Evolutionary conservation across 2,797 vertebrate species (phyloP).

Genomic region (Sus cebifrons): DNA sequence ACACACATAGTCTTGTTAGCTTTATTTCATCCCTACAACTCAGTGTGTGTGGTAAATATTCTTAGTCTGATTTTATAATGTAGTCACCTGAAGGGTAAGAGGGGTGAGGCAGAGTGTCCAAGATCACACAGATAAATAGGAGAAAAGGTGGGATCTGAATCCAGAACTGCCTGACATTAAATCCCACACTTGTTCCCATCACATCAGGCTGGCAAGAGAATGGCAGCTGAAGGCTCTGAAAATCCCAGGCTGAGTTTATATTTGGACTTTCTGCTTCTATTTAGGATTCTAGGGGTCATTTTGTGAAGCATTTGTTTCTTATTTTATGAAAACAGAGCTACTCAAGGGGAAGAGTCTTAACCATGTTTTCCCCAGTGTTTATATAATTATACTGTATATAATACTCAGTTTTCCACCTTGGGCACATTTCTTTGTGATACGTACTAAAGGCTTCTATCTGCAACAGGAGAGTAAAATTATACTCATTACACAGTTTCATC

Average conservation of each 20-base stretch:
- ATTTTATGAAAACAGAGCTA: conserved; percentile 35
- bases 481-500: conserved; percentile 17
- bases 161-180: background rate
- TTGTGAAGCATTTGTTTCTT: background rate
- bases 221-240: background rate
- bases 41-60: background rate
- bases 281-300: background rate
- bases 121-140: background rate
- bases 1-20: background rate
- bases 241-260: background rate
- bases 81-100: background rate
- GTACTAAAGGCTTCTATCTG: background rate
- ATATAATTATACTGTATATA: background rate
- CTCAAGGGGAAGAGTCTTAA: background rate
- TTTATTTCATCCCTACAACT: background rate
- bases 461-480: background rate
- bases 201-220: background rate
- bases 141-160: background rate
- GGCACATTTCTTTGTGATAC: background rate
- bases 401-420: background rate
- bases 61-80: background rate
- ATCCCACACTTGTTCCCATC: background rate
- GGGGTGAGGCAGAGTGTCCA: background rate
- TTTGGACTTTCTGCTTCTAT: background rate
- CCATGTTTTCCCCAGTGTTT: background rate